A percentile compares a stretch with the other conserved stretches of the same genome.
Conservation (phyloP, 2,797 vertebrate genomes). For the Hemitrygon akajei region DNA sequence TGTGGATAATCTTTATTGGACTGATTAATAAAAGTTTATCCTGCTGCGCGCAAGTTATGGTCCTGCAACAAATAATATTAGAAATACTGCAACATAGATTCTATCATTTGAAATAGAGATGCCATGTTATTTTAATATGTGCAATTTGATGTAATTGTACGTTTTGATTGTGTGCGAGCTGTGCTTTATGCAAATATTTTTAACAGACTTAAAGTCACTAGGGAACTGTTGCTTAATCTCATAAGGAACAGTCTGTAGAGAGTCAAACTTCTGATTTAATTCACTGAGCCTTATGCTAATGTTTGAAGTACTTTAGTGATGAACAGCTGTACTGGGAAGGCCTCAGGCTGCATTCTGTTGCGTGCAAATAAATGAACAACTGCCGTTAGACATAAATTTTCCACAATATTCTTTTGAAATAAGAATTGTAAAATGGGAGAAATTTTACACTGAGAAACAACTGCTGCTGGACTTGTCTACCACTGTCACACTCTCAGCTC, state of each 20-base stretch:
- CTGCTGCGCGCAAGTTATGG: conserved; percentile 3
- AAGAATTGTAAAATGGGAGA: too few species aligned
- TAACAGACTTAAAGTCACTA: not conserved
- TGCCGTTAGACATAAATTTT: not conserved
- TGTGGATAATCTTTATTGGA: conserved; percentile 6
- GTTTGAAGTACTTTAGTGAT: not conserved
- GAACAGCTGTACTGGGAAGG: not conserved
- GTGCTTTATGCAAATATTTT: not conserved
- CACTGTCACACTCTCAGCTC: too few species aligned
- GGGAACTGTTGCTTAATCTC: too few species aligned
- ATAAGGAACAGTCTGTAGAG: not conserved
- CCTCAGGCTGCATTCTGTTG: not conserved
- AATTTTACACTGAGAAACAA: too few species aligned
- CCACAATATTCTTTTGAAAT: not conserved
- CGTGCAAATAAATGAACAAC: conserved; percentile 25
- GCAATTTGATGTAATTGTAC: not conserved
- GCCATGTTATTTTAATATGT: not conserved
- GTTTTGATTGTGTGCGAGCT: not conserved
- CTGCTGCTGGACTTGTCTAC: too few species aligned
- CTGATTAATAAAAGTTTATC: not conserved
- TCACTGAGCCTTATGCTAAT: not conserved
- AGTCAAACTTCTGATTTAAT: not conserved
- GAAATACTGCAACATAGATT: not conserved
- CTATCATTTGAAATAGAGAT: not conserved
- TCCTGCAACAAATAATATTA: not conserved